Base-by-base conservation (phyloP, 92 coral and sea anemone species). In the Porites evermanni region DNA sequence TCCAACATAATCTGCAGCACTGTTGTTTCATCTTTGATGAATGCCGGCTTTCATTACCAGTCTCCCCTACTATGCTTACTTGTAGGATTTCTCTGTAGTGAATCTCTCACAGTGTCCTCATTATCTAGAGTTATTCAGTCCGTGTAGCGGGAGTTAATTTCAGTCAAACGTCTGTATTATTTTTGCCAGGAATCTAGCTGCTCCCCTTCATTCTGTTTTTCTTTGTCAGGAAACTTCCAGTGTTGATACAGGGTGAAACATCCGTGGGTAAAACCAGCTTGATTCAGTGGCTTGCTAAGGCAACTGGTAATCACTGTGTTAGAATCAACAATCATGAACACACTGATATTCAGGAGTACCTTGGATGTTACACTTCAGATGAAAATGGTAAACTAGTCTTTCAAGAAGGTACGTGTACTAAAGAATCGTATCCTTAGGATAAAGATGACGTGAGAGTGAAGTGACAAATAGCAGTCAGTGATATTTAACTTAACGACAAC, bases 261-360 rank as follows among this genome's bases (percentile, higher is more conserved):
- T 97, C 99, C n/a, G 99, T 97, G 63, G 99, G 99, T 67, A 97
- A 97, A 84, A 97, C 99, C 52, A 97, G 99, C 66, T 90, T 97
- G 29, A 92, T 97, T 74, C 95, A 93, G 77, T 97, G 99, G 99
- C 82, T 97, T 79, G 97, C 99, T 3, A 95, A 89, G 44, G 94
- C 97, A 29, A 90, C 98, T 44, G 99, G 99, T 1, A 97, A 97
- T 69, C 95, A 87, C 59, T 95, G 98, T 71, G 98, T 97, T 19
- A 86, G 99, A 54, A 97, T 97, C 18, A 97, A 97, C 82, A 97
- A 97, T 86, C 99, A 97, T 19, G 99, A 97, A 14, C 99, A 97
- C 79, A 97, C 98, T n/a, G 99, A 97, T 68, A 97, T 97, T 32
- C 98, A 97, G 88, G 99, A 97, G 69, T 97, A 97, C 80, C 90